Conservation (phyloP, 1,140 invertebrate genomes). For the Drosophila melanica region DNA sequence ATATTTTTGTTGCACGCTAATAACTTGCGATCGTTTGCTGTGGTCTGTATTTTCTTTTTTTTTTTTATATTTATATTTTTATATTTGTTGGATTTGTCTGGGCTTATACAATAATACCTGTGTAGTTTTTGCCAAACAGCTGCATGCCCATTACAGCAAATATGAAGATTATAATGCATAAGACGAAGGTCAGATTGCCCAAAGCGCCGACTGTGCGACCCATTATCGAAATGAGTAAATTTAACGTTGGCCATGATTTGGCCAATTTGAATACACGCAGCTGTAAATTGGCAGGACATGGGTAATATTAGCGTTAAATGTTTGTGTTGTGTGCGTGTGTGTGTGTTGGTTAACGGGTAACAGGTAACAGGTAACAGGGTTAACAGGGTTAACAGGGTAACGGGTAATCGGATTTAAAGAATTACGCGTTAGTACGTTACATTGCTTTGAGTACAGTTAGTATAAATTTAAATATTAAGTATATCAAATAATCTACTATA, state of each 20-base stretch:
- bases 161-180: slow-evolving; percentile 99
- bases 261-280: slow-evolving; percentile 99
- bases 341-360: slow-evolving; percentile 4
- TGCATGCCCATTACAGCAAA: slow-evolving; percentile 99
- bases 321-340: slow-evolving; percentile 21
- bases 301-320: slow-evolving; percentile 23
- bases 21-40: slow-evolving; percentile 58
- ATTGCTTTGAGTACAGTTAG: slow-evolving; percentile 18
- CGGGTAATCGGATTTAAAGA: slow-evolving; percentile 12
- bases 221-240: slow-evolving; percentile 99
- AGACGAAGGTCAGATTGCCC: slow-evolving; percentile 98
- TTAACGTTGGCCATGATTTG: slow-evolving; percentile 99
- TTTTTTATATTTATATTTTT: slow-evolving; percentile 16
- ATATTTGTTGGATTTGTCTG: slow-evolving; percentile 16
- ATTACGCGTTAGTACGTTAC: slow-evolving; percentile 28
- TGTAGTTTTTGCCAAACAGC: slow-evolving; percentile 97
- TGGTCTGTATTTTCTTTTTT: slow-evolving; percentile 25
- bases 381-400: background rate
- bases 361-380: background rate
- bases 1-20: slow-evolving; percentile 63
- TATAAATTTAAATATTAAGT: background rate
- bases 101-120: slow-evolving; percentile 86
- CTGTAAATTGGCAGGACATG: slow-evolving; percentile 86
- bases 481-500: background rate
- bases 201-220: slow-evolving; percentile 98